These are phyloP conservation scores for Lycocerus yunnanus DNA, from an alignment of 2,888 invertebrate species.

Conservation along the genomic window DNA sequence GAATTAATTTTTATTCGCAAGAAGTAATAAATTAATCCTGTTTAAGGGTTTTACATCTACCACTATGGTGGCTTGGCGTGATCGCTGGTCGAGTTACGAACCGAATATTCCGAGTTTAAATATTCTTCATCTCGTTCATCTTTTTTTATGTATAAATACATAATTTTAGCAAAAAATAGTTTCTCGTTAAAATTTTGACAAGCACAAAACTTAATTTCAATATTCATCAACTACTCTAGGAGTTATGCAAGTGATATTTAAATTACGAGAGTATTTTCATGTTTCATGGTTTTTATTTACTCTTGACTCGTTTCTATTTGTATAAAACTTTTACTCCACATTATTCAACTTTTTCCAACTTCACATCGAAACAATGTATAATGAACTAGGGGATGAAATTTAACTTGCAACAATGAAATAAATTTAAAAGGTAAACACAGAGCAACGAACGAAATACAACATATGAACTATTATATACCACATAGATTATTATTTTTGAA, in stretches of 20 bases:
- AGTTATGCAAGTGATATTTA: background rate
- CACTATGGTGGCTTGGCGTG: too few species aligned
- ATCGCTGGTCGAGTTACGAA: too few species aligned
- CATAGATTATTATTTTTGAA: too few species aligned
- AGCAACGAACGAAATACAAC: background rate
- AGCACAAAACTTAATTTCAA: background rate
- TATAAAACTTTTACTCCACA: background rate
- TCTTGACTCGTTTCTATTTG: background rate
- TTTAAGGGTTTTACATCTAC: background rate
- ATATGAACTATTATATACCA: background rate
- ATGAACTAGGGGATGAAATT: background rate
- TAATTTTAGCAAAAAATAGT: too few species aligned
- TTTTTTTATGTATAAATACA: too few species aligned
- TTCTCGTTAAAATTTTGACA: too few species aligned
- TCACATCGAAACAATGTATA: background rate
- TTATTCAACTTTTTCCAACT: background rate
- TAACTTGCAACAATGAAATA: background rate
- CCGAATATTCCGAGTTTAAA: too few species aligned
- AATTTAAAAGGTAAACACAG: background rate
- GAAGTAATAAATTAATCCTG: background rate
- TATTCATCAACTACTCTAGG: background rate
- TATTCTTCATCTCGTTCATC: too few species aligned
- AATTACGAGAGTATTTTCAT: background rate
- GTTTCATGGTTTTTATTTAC: background rate
- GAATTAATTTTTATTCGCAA: background rate